These are phyloP conservation scores for Strix occidentalis DNA, from an alignment of 2,797 vertebrate species.

Conservation along the genomic window DNA sequence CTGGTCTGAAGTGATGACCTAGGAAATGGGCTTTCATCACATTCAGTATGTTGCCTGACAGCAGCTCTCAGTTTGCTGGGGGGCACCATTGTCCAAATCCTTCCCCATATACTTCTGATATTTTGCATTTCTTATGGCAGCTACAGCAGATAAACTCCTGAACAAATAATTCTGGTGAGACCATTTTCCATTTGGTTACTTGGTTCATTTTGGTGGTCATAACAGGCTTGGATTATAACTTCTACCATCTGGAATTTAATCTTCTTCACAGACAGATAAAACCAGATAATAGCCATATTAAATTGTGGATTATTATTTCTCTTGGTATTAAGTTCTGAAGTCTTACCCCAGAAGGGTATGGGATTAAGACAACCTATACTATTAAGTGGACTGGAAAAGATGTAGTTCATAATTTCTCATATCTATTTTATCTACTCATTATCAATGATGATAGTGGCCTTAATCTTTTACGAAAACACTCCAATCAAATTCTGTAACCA, in stretches of 20 bases:
- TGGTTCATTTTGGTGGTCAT: slow-evolving; percentile 59
- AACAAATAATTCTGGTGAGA: slow-evolving; percentile 37
- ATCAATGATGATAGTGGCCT: not conserved
- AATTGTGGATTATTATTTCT: slow-evolving; percentile 69
- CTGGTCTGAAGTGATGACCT: not conserved
- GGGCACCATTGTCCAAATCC: not conserved
- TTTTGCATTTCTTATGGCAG: not conserved
- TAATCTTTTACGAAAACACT: slow-evolving; percentile 23
- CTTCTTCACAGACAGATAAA: slow-evolving; percentile 73
- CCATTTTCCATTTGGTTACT: slow-evolving; percentile 53
- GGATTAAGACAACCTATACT: slow-evolving; percentile 49
- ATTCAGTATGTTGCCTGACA: not conserved
- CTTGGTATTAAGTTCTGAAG: slow-evolving; percentile 60
- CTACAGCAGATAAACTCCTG: slow-evolving; percentile 6
- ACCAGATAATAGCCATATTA: slow-evolving; percentile 69
- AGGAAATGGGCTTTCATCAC: not conserved
- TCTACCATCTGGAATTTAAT: slow-evolving; percentile 72
- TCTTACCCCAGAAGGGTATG: slow-evolving; percentile 23
- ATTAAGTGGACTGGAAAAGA: slow-evolving; percentile 43
- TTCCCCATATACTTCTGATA: not conserved
- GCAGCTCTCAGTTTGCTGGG: not conserved
- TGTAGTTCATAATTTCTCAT: slow-evolving; percentile 12
- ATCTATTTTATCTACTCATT: slow-evolving; percentile 31
- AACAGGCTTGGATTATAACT: slow-evolving; percentile 69
- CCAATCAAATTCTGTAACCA: not conserved